phyloP scores from a whole-genome alignment of 2,888 invertebrate genomes.

The Geophilus truncorum region DNA sequence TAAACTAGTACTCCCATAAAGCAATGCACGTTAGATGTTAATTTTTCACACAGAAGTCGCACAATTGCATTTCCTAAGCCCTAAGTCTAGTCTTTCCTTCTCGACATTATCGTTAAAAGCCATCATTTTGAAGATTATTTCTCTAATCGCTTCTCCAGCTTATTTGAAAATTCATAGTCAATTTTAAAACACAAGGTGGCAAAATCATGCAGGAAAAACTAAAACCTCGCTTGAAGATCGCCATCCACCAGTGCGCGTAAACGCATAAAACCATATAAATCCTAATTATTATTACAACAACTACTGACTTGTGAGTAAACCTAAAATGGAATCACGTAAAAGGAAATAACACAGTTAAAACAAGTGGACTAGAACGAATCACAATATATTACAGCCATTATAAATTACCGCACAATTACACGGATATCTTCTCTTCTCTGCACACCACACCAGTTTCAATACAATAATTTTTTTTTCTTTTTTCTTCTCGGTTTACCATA shows the following conservation, averaged over 20 bases:
- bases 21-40: neutral
- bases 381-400: neutral
- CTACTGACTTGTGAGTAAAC: neutral
- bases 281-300: neutral
- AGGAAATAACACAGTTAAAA: slow-evolving; percentile 12
- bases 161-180: too few relatives aligned
- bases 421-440: slow-evolving; percentile 12
- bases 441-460: slow-evolving; percentile 1
- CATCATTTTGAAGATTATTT: too few relatives aligned
- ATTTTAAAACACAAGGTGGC: too few relatives aligned
- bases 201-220: too few relatives aligned
- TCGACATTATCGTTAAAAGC: too few relatives aligned
- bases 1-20: neutral
- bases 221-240: too few relatives aligned
- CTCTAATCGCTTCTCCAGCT: too few relatives aligned
- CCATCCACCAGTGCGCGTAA: too few relatives aligned
- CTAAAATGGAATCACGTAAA: neutral
- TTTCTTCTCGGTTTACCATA: neutral
- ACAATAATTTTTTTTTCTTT: neutral
- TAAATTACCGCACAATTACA: slow-evolving; percentile 19
- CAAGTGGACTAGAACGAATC: slow-evolving; percentile 10
- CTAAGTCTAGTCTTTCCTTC: too few relatives aligned
- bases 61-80: neutral
- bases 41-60: neutral
- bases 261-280: neutral